phyloP scores from a whole-genome alignment of 2,797 vertebrate genomes.

The Hypotaenidia philippensis region DNA sequence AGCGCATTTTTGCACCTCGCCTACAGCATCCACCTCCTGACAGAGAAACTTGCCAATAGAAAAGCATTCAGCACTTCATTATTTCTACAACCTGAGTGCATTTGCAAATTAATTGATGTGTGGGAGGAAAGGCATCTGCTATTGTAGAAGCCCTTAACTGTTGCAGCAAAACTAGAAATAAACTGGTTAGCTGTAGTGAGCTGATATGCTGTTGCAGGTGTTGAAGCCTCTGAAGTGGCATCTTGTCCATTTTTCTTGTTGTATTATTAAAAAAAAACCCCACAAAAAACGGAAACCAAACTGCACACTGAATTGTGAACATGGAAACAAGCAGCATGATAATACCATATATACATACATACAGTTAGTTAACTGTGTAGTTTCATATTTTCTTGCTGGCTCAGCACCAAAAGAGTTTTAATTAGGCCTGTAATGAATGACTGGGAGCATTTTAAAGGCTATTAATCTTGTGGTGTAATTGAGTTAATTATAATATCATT shows the following conservation, averaged over 20 bases:
- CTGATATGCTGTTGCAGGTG: slow-evolving; percentile 50
- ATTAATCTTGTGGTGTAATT: slow-evolving; percentile 64
- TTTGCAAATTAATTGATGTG: slow-evolving; percentile 85
- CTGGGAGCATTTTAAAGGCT: slow-evolving; percentile 54
- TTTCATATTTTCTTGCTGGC: slow-evolving; percentile 41
- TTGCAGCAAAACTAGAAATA: slow-evolving; percentile 70
- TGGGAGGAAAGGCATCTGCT: slow-evolving; percentile 85
- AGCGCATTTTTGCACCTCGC: slow-evolving; percentile 61
- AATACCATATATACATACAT: neutral
- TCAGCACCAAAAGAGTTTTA: slow-evolving; percentile 59
- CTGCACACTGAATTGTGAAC: neutral
- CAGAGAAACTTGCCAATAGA: slow-evolving; percentile 63
- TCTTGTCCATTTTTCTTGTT: neutral
- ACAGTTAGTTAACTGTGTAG: neutral
- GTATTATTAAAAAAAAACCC: neutral
- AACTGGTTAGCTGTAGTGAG: slow-evolving; percentile 60
- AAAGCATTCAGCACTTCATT: slow-evolving; percentile 77
- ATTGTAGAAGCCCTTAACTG: slow-evolving; percentile 75
- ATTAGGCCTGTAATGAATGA: slow-evolving; percentile 64
- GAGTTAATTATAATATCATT: slow-evolving; percentile 64
- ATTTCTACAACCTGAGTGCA: slow-evolving; percentile 82
- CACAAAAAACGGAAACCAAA: neutral
- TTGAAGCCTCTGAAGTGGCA: neutral
- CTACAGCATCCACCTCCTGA: slow-evolving; percentile 73
- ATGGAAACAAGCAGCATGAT: neutral